A percentile compares a stretch with the other conserved stretches of the same genome.
Conservation (phyloP, 2,113 vertebrate species). For the Trogon melanurus region DNA sequence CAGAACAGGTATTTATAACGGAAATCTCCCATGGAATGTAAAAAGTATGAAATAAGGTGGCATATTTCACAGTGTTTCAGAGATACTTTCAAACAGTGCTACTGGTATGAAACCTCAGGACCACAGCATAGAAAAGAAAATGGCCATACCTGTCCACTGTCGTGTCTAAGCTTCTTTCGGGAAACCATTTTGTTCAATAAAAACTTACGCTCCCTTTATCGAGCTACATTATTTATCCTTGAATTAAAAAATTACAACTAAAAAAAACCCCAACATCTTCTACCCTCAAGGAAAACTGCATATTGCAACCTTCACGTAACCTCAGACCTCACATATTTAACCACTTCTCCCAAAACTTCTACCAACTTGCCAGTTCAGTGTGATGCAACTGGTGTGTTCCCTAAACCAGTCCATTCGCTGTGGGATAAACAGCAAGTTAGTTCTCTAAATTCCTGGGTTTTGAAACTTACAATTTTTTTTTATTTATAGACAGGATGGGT, state of each 20-base stretch:
- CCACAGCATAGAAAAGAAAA: background rate
- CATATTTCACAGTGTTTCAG: background rate
- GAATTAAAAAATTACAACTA: background rate
- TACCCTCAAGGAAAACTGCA: background rate
- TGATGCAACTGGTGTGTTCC: background rate
- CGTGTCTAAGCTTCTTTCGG: background rate
- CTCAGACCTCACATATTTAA: background rate
- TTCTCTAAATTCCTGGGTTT: background rate
- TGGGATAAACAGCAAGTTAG: background rate
- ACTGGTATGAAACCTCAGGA: background rate
- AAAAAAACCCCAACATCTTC: accelerated
- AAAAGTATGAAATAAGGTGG: background rate
- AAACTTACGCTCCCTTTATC: background rate
- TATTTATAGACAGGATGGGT: constrained; percentile 1
- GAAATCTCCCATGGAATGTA: background rate
- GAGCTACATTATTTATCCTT: background rate
- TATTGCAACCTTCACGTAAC: background rate
- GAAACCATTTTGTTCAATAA: background rate
- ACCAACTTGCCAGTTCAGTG: background rate
- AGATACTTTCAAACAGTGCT: background rate
- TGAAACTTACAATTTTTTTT: background rate
- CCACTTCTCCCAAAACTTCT: background rate
- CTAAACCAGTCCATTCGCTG: background rate
- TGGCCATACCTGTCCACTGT: background rate
- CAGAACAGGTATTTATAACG: background rate